These are phyloP conservation scores for Seriola aureovittata DNA, from an alignment of 2,113 vertebrate species.

Conservation along the genomic window DNA sequence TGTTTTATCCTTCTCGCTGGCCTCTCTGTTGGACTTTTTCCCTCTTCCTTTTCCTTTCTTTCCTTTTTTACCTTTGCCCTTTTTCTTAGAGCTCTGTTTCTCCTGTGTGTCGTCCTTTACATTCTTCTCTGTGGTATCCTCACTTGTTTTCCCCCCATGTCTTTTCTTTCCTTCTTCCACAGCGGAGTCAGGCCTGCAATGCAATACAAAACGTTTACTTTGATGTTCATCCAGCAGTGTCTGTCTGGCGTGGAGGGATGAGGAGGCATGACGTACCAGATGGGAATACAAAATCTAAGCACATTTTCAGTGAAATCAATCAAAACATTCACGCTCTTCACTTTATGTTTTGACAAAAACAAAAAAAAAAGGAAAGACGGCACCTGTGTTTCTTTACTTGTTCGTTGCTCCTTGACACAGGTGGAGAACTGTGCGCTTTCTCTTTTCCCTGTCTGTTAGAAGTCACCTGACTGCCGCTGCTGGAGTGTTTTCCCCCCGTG, in stretches of 20 bases:
- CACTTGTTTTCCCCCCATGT: constrained; percentile 36
- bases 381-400: constrained; percentile 64
- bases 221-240: constrained; percentile 34
- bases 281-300: neutral
- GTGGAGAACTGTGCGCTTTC: neutral
- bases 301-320: neutral
- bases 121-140: constrained; percentile 38
- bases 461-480: neutral
- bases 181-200: constrained; percentile 45
- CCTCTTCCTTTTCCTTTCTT: constrained; percentile 83
- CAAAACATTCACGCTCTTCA: neutral
- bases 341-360: neutral
- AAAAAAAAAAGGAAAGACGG: neutral
- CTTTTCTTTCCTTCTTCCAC: constrained; percentile 41
- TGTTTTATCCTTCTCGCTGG: constrained; percentile 72
- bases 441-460: constrained; percentile 29
- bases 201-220: constrained; percentile 1
- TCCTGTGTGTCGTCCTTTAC: constrained; percentile 39
- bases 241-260: neutral
- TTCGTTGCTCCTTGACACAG: constrained; percentile 26
- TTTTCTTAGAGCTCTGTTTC: constrained; percentile 74
- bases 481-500: neutral
- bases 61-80: constrained; percentile 83
- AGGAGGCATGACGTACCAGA: constrained; percentile 14
- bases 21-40: constrained; percentile 78